These are phyloP conservation scores for Venusia cambrica DNA, from an alignment of 2,888 invertebrate species.

Conservation along the genomic window DNA sequence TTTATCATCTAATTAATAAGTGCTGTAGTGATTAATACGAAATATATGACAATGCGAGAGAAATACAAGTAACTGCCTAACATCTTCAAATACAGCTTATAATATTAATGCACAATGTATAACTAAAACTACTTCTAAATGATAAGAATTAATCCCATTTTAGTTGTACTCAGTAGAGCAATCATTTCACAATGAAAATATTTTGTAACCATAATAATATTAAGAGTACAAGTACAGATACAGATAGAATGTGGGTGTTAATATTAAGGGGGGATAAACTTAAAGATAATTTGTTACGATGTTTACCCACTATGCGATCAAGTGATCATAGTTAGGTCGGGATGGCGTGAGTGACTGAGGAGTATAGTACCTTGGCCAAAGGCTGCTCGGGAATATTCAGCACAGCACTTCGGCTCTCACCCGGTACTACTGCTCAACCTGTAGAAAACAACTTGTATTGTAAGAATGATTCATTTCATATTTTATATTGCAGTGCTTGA, in stretches of 20 bases:
- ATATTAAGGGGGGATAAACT: slow-evolving; percentile 41
- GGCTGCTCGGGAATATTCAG: slow-evolving; percentile 52
- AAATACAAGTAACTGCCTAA: slow-evolving; percentile 23
- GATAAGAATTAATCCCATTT: slow-evolving; percentile 35
- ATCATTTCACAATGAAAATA: slow-evolving; percentile 30
- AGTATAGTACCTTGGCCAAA: slow-evolving; percentile 71
- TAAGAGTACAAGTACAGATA: slow-evolving; percentile 37
- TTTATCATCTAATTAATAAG: slow-evolving; percentile 24
- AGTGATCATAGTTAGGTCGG: slow-evolving; percentile 72
- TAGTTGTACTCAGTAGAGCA: slow-evolving; percentile 33
- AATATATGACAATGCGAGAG: slow-evolving; percentile 17
- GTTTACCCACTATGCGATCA: slow-evolving; percentile 70
- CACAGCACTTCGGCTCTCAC: slow-evolving; percentile 63
- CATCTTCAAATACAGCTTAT: slow-evolving; percentile 22
- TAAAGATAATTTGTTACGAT: slow-evolving; percentile 66
- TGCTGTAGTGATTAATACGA: slow-evolving; percentile 28
- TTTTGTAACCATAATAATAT: slow-evolving; percentile 10
- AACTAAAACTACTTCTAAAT: slow-evolving; percentile 34
- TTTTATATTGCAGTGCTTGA: no score
- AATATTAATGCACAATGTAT: slow-evolving; percentile 28
- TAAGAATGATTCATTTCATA: no score
- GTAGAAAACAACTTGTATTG: no score
- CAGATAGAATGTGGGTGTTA: no score
- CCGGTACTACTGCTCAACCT: slow-evolving; percentile 62
- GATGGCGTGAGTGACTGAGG: slow-evolving; percentile 55